Base-by-base conservation (phyloP, 30 jellyfish, hydroid and myxozoan species). In the Rhopilema esculentum region DNA sequence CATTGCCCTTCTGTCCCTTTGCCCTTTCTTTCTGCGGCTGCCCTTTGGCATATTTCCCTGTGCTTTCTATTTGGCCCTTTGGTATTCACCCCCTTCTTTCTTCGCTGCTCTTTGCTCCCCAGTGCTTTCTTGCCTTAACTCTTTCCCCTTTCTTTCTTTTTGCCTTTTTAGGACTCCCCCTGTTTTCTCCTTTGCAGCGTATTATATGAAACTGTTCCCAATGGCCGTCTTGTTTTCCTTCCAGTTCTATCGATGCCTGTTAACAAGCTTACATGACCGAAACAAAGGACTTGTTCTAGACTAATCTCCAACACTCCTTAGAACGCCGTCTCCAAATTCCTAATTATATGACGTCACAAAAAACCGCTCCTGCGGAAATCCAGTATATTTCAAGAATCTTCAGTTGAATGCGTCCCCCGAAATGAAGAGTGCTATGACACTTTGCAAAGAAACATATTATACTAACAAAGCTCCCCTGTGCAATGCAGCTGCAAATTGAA, bases 371-470 rank as follows among this genome's bases (percentile, higher is more conserved):
- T 87, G 91, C n/a, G 49, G 72, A 1, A 88, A 88, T 48, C 96
- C 96, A 24, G 90, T 88, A 1, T 88, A 88, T 53, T 88, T 79
- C 84, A 88, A 88, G 70, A 79, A 70, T 6, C 89, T 88, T 65
- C 61, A 86, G 22, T 62, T 88, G 50, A 71, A 71, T 16, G 80
- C 88, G n/a, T 82, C 33, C 16, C 66, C 16, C 22, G 72, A 28
- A 77, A 77, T 57, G 91, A 71, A 64, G 88, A 63, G 8, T 24
- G 67, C 84, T 88, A 88, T 51, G 96, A 88, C 72, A 31, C 69
- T 22, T 65, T 86, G 27, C 83, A 86, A 21, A 87, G 78, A 26
- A 49, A 30, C 17, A 20, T 61, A 1, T 40, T 2, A 40, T 26
- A n/a, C 70, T n/a, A 20, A 73, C 6, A 20, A 15, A 32, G 0